Evolutionary conservation across 2,797 vertebrate species (phyloP).

Genomic region (Okamejei kenojei): DNA sequence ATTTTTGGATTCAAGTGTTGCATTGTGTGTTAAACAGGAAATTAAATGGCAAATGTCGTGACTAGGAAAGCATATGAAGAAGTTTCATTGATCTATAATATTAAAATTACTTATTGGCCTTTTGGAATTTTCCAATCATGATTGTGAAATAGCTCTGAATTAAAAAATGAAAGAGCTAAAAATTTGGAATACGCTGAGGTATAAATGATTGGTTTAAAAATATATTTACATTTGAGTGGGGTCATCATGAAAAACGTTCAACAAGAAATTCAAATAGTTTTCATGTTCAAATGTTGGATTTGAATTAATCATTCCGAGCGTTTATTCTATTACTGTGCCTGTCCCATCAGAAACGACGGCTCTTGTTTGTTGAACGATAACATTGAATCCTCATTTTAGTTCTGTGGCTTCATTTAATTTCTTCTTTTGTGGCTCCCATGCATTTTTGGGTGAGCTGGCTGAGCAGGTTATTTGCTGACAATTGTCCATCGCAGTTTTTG

Average conservation of each 20-base stretch:
- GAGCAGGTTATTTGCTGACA: not conserved
- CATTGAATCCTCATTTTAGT: not conserved
- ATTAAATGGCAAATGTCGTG: not conserved
- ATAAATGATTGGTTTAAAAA: not conserved
- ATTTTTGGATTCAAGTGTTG: not conserved
- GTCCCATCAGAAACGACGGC: not conserved
- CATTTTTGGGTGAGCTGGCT: not conserved
- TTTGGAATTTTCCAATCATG: not conserved
- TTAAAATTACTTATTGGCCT: not conserved
- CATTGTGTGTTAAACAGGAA: not conserved
- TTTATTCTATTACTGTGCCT: not conserved
- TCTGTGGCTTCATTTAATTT: not conserved
- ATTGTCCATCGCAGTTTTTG: not conserved
- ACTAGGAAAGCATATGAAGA: not conserved
- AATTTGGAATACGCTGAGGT: too few relatives aligned
- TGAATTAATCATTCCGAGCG: not conserved
- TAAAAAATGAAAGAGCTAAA: not conserved
- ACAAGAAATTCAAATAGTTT: not conserved
- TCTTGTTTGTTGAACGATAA: not conserved
- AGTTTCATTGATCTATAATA: not conserved
- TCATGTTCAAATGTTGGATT: not conserved
- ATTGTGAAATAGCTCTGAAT: not conserved
- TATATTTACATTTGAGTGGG: slow-evolving; percentile 12
- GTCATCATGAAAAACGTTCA: not conserved
- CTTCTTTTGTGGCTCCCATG: not conserved